These are phyloP conservation scores for Bradysia coprophila DNA, from an alignment of 1,140 invertebrate genomes.

Conservation along the genomic window DNA sequence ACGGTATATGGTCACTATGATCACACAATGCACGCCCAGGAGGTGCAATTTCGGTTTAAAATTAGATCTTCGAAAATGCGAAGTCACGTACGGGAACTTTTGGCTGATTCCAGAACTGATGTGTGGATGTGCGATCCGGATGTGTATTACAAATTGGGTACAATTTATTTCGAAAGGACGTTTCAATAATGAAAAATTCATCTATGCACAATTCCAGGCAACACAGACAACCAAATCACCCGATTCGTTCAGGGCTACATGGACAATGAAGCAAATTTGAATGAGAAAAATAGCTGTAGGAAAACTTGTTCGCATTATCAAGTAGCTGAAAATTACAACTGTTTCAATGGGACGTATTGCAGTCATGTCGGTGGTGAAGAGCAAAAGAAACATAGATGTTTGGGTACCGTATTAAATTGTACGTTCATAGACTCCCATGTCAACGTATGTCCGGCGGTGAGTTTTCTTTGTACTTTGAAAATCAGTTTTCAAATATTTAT, in stretches of 20 bases:
- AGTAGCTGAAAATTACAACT: not conserved
- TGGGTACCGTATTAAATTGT: not conserved
- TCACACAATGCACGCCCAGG: slow-evolving; percentile 35
- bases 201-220: no score
- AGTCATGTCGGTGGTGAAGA: not conserved
- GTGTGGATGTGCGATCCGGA: slow-evolving; percentile 59
- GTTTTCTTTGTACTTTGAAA: not conserved
- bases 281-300: not conserved
- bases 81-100: slow-evolving; percentile 39
- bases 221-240: slow-evolving; percentile 58
- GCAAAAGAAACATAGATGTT: not conserved
- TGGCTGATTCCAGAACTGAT: slow-evolving; percentile 40
- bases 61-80: slow-evolving; percentile 42
- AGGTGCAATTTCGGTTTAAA: slow-evolving; percentile 39
- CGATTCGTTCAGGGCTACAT: slow-evolving; percentile 69
- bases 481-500: not conserved
- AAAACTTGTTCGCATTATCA: not conserved
- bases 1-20: not conserved
- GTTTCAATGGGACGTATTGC: not conserved
- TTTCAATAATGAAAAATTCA: no score
- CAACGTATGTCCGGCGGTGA: not conserved
- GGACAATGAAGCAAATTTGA: slow-evolving; percentile 33
- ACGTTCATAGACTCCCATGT: not conserved
- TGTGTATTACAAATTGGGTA: no score
- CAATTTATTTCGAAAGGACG: no score